Base-by-base conservation (phyloP, 2,888 invertebrate species). In the Drosophila incognita region DNA sequence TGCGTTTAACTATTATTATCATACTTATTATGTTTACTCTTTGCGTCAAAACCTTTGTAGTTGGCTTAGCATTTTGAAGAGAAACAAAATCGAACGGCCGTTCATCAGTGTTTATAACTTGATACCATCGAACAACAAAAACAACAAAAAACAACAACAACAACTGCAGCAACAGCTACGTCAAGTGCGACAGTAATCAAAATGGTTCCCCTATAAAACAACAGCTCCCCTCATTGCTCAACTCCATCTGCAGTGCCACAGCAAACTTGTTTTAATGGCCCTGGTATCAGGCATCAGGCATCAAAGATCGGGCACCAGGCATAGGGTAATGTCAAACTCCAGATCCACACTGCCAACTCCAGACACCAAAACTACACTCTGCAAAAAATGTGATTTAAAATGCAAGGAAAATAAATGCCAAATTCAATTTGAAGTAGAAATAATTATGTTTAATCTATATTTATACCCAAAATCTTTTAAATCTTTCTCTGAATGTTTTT, bases 221-320 rank as follows among this genome's bases (percentile, higher is more conserved):
- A 18, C 42, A 38, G 11, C 27, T 1, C 27, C 15, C 27, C 21
- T 21, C 11, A 24, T n/a, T 49, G 36, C 10, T 7, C 15, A 54
- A 10, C 56, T 7, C 40, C 49, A 18, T 27, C 52, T 38, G 53
- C 67, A 33, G 18, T 36, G 38, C 52, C 38, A 68, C 63, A 63
- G 53, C 68, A 76, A 86, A 86, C 86, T 86, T 72, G 83, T 83
- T 83, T 83, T 82, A 81, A 82, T 83, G 67, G 74, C 80, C 61
- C 74, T 63, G 68, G 62, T 74, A 77, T 59, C 69, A 58, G 59
- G 65, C 69, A 73, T 33, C 58, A 38, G 57, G 42, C 51, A 59
- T 38, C 64, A 52, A 24, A 46, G 24, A 46, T 24, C 46, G 24
- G 35, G 51, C 51, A 56, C 27, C 53, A 53, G 18, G 42, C 52